Evolutionary conservation across 2,113 vertebrate genomes (phyloP).

Genomic region (Tragelaphus strepsiceros): DNA sequence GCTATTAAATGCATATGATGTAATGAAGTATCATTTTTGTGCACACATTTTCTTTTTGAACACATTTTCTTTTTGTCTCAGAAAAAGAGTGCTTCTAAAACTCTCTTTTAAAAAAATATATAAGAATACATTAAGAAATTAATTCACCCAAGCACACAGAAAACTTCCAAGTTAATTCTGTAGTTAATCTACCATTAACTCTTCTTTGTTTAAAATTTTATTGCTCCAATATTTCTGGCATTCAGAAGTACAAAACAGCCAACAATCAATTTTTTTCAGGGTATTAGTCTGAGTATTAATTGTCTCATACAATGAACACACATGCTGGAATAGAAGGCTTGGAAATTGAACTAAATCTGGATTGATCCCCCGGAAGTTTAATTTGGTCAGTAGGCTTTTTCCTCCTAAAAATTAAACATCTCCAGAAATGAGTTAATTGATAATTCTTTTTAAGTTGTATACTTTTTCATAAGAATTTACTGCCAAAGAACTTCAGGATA

Average conservation of each 20-base stretch:
- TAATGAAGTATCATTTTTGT: not conserved
- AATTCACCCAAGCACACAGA: not conserved
- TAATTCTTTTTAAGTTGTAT: not conserved
- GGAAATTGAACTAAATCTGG: not conserved
- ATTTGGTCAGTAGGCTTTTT: not conserved
- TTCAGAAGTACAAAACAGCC: not conserved
- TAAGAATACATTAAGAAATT: not conserved
- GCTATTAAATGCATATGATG: not conserved
- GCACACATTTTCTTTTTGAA: not conserved
- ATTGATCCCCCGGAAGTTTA: not conserved
- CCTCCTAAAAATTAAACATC: not conserved
- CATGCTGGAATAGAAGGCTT: not conserved
- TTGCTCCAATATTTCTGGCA: not conserved
- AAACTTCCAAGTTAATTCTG: not conserved
- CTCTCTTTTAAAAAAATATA: not conserved
- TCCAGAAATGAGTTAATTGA: not conserved
- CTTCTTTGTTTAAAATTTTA: not conserved
- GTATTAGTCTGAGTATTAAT: not conserved
- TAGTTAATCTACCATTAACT: not conserved
- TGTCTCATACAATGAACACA: not conserved
- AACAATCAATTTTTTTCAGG: not conserved
- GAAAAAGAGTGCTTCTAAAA: not conserved
- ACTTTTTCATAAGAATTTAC: not conserved
- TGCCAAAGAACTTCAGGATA: slow-evolving; percentile 1
- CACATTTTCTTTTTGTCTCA: not conserved